Conservation (phyloP, 2,113 vertebrate genomes). For the Meleagris gallopavo region DNA sequence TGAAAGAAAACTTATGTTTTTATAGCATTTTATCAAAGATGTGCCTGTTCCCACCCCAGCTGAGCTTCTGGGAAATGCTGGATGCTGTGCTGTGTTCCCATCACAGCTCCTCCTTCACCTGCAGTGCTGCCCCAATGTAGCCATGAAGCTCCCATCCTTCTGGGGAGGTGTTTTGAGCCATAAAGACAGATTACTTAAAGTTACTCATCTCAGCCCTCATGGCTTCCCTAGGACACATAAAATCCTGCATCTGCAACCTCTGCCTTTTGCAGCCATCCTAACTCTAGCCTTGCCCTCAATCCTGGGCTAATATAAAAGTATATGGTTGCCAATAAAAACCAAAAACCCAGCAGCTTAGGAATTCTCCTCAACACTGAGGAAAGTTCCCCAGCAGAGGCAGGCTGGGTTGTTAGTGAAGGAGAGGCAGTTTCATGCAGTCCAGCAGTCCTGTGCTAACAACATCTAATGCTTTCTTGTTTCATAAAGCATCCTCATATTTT, state of each 20-base stretch:
- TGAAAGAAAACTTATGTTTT: background rate
- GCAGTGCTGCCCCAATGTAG: rapidly evolving
- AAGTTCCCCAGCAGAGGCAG: background rate
- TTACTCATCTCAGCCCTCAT: background rate
- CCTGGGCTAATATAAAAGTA: rapidly evolving
- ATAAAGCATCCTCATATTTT: background rate
- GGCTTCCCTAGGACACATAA: background rate
- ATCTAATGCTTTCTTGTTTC: rapidly evolving
- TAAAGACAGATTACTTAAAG: background rate
- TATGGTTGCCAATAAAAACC: background rate
- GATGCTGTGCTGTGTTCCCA: rapidly evolving
- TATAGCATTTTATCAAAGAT: background rate
- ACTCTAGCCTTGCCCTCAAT: background rate
- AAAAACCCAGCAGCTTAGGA: too few relatives aligned
- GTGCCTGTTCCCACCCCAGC: rapidly evolving
- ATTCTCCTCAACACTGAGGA: background rate
- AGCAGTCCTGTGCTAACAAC: too few relatives aligned
- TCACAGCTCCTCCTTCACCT: background rate
- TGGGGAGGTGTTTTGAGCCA: background rate
- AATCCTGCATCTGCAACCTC: background rate
- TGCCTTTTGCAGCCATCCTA: background rate
- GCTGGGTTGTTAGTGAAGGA: background rate
- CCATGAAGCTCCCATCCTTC: background rate
- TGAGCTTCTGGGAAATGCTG: background rate
- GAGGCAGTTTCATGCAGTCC: too few relatives aligned